Evolutionary conservation across 2,888 invertebrate species (phyloP).

Genomic region (Drosophila meridionalis): DNA sequence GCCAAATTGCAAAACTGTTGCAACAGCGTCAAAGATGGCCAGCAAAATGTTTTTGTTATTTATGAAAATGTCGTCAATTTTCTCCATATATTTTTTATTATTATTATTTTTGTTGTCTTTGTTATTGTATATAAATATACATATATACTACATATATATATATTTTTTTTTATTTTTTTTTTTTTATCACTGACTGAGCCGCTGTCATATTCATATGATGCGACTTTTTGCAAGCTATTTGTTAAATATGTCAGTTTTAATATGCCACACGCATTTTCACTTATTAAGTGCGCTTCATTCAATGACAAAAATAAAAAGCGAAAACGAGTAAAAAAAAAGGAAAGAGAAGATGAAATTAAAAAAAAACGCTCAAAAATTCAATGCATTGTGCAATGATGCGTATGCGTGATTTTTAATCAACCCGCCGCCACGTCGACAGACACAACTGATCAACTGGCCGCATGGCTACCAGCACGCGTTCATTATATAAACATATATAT

Average conservation of each 20-base stretch:
- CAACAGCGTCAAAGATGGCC: conserved; percentile 32
- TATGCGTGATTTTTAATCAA: conserved; percentile 73
- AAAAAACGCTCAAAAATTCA: conserved; percentile 24
- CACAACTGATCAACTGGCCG: conserved; percentile 16
- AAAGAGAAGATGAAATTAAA: conserved; percentile 4
- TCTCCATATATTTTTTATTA: conserved; percentile 7
- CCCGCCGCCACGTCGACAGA: conserved; percentile 36
- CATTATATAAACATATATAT: conserved; percentile 10
- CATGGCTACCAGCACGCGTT: conserved; percentile 4
- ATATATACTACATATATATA: neutral
- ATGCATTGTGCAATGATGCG: conserved; percentile 59
- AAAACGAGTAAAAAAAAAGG: conserved; percentile 5
- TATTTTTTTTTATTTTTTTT: neutral
- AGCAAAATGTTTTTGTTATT: conserved; percentile 40
- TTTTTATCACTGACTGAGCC: conserved; percentile 11
- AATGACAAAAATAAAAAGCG: conserved; percentile 36
- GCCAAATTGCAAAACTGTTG: conserved; percentile 50
- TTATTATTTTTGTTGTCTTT: conserved; percentile 13
- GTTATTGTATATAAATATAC: neutral
- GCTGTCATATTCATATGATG: conserved; percentile 68
- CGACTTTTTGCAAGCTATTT: conserved; percentile 64
- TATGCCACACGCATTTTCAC: conserved; percentile 70
- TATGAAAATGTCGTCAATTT: conserved; percentile 61
- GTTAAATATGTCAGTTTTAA: conserved; percentile 75
- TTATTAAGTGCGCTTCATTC: conserved; percentile 71